Base-by-base conservation (phyloP, 2,797 vertebrate species). In the Poecilia gillii region DNA sequence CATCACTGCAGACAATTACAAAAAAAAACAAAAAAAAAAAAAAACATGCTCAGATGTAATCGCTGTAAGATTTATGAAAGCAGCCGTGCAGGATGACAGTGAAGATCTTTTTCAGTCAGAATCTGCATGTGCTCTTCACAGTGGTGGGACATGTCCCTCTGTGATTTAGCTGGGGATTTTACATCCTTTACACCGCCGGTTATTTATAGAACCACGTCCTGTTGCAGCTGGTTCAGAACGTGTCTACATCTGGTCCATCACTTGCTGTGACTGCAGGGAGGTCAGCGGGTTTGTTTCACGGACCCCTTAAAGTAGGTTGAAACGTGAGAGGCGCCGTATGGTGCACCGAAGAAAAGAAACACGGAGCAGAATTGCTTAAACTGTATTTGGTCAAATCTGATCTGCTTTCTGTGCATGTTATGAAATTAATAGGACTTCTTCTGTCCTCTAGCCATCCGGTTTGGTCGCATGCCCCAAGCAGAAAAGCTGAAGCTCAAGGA, bases 401-500 rank as follows among this genome's bases (percentile, higher is more conserved):
- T 43, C 39, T 43, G 39, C 12, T 25, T 70, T n/a, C 39, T n/a
- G 23, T 43, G 39, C 66, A 6, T 66, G 11, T 36, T 9, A 9
- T 14, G 39, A 43, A 13, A n/a, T 14, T 25, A n/a, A 41, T 25
- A 41, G 20, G 39, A 68, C 33, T 39, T 85, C 59, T 84, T 72
- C 11, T 57, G 0, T 74, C 9, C 84, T 73, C 41, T 89, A 99
- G 98, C 98, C 20, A 99, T 99, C 90, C 97, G 98, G 28, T 99
- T 99, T 57, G 98, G 98, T 78, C 95, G 98, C 46, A 99, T 99
- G 96, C 98, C 98, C 2, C 96, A 98, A 76, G 98, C 97, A 0
- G 98, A 99, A 91, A 99, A 98, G 90, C 95, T 97, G 36, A 98
- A 98, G 88, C 87, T 99, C 75, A 98, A 97, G 91, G 97, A 97